Evolutionary conservation across 2,113 vertebrate genomes (phyloP).

Genomic region (Pomatorhinus ruficollis): DNA sequence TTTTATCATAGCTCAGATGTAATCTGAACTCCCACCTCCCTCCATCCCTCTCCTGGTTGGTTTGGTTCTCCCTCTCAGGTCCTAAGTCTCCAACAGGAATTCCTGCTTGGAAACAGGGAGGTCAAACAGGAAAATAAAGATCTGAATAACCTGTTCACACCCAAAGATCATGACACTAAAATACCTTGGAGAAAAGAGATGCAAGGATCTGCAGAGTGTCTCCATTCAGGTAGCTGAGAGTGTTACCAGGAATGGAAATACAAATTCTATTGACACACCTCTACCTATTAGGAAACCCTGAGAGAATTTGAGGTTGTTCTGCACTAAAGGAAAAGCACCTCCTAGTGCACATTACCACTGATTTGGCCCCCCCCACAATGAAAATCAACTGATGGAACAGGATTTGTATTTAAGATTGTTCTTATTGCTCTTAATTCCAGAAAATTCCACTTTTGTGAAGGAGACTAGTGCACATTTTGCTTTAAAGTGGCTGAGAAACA

Average conservation of each 20-base stretch:
- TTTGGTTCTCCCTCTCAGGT: not conserved
- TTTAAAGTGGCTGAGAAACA: not conserved
- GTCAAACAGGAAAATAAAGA: not conserved
- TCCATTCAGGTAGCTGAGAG: not conserved
- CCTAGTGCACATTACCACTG: not conserved
- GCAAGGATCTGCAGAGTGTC: not conserved
- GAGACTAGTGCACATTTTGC: not conserved
- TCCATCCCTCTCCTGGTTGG: accelerated
- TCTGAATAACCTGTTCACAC: not conserved
- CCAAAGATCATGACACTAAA: not conserved
- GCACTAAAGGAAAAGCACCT: not conserved
- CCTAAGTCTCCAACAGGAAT: not conserved
- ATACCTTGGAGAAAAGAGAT: not conserved
- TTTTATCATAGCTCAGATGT: not conserved
- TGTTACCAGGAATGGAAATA: not conserved
- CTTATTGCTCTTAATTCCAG: not conserved
- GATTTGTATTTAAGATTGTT: not conserved
- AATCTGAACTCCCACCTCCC: not conserved
- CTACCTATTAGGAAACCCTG: not conserved
- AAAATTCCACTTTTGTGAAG: not conserved
- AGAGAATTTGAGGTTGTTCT: not conserved
- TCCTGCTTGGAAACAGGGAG: not conserved
- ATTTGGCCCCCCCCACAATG: not conserved
- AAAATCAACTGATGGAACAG: not conserved
- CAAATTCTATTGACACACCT: not conserved